Percentiles rank a stretch among this genome's conserved stretches.
Conservation (phyloP, 1,140 invertebrate genomes). For the Meloidogyne hapla region DNA sequence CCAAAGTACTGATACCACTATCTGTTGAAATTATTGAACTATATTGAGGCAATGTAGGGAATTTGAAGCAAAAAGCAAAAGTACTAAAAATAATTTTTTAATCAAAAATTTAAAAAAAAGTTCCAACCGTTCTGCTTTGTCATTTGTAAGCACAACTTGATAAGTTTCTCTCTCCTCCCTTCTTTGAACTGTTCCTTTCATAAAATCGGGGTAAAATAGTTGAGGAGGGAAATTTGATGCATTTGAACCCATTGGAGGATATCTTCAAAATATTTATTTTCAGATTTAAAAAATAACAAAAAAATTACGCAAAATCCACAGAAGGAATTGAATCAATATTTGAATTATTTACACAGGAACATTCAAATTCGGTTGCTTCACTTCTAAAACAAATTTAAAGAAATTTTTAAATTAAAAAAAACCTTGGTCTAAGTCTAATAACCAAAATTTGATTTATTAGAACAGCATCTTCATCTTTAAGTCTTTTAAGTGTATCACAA, state of each 20-base stretch:
- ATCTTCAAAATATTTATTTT: neutral
- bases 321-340: conserved; percentile 26
- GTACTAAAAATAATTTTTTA: conserved; percentile 35
- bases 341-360: conserved; percentile 29
- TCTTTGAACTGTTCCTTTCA: conserved; percentile 36
- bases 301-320: conserved; percentile 37
- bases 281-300: neutral
- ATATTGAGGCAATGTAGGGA: conserved; percentile 14
- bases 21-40: conserved; percentile 6
- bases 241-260: conserved; percentile 39
- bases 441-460: conserved; percentile 44
- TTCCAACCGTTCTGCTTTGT: conserved; percentile 49
- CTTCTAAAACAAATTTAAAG: conserved; percentile 24
- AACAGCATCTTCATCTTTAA: conserved; percentile 42
- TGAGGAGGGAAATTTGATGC: conserved; percentile 38
- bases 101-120: conserved; percentile 7
- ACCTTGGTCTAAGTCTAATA: conserved; percentile 43
- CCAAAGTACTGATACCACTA: conserved; percentile 3
- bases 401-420: conserved; percentile 28
- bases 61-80: conserved; percentile 51
- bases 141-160: conserved; percentile 43
- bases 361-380: conserved; percentile 36
- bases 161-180: conserved; percentile 41
- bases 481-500: conserved; percentile 39
- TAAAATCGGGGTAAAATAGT: conserved; percentile 50